These are phyloP conservation scores for Hippocampus barbouri DNA, from an alignment of 2,113 vertebrate species.

Conservation along the genomic window DNA sequence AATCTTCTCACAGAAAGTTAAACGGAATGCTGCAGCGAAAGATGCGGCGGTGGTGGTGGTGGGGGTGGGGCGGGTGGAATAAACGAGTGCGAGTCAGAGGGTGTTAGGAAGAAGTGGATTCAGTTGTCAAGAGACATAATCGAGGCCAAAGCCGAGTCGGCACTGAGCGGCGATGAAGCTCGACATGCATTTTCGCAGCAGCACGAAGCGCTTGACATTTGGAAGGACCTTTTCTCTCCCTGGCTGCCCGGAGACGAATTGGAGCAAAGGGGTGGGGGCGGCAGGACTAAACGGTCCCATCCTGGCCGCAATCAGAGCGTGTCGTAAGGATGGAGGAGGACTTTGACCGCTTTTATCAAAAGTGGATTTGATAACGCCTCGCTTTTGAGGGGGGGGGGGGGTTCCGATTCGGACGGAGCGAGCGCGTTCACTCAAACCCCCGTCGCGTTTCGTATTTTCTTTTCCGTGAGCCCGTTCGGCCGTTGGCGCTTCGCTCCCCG, in stretches of 20 bases:
- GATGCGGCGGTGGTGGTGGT: background rate
- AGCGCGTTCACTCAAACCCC: slow-evolving; percentile 20
- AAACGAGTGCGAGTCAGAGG: slow-evolving; percentile 34
- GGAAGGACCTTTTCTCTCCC: slow-evolving; percentile 29
- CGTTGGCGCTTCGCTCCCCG: background rate
- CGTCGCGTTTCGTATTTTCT: slow-evolving; percentile 29
- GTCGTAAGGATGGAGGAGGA: slow-evolving; percentile 8
- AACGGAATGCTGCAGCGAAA: background rate
- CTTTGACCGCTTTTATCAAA: slow-evolving; percentile 10
- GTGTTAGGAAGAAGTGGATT: slow-evolving; percentile 29
- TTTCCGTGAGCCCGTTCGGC: slow-evolving; percentile 17
- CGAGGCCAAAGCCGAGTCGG: slow-evolving; percentile 18
- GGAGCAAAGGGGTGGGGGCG: background rate
- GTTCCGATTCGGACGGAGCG: slow-evolving; percentile 16
- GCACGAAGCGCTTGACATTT: slow-evolving; percentile 52
- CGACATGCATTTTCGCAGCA: slow-evolving; percentile 35
- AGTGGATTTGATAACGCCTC: background rate
- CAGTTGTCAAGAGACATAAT: slow-evolving; percentile 44
- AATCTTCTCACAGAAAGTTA: slow-evolving; percentile 2
- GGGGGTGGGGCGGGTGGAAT: too few relatives aligned
- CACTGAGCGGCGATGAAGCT: slow-evolving; percentile 35
- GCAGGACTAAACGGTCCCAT: slow-evolving; percentile 20
- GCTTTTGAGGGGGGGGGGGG: background rate
- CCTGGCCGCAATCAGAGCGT: slow-evolving; percentile 28
- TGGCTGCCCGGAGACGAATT: slow-evolving; percentile 1